Evolutionary conservation across 2,797 vertebrate species (phyloP).

Genomic region (Cirrhinus mrigala): DNA sequence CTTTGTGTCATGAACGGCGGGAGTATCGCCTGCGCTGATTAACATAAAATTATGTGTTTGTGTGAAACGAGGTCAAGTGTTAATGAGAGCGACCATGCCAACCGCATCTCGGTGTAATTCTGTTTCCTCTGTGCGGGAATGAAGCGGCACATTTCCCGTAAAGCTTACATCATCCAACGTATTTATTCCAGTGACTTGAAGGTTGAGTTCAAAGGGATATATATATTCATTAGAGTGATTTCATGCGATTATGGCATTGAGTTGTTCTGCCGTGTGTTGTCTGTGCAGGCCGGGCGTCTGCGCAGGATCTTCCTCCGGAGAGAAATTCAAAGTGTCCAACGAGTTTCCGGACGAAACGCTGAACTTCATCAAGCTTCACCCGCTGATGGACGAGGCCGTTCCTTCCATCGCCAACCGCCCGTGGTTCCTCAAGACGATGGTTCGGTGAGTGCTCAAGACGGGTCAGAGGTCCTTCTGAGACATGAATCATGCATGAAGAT

Average conservation of each 20-base stretch:
- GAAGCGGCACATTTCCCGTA: neutral
- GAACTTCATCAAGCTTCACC: constrained; percentile 99
- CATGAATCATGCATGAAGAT: neutral
- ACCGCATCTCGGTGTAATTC: constrained; percentile 43
- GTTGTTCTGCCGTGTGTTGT: neutral
- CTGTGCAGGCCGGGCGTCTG: constrained; percentile 90
- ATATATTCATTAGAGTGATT: neutral
- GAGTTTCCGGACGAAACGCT: constrained; percentile 97
- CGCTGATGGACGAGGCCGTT: constrained; percentile 97
- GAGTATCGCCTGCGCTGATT: constrained; percentile 61
- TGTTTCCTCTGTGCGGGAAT: constrained; percentile 36
- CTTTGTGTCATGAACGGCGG: constrained; percentile 34
- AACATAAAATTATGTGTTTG: constrained; percentile 72
- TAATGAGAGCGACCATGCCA: constrained; percentile 63
- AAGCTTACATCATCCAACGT: neutral
- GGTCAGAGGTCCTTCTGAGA: constrained; percentile 15
- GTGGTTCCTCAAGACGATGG: constrained; percentile 99
- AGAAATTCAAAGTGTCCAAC: constrained; percentile 91
- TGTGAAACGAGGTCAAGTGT: constrained; percentile 69
- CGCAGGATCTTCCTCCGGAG: constrained; percentile 86
- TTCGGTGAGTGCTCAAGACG: constrained; percentile 83
- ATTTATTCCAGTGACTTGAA: neutral
- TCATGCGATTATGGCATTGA: neutral
- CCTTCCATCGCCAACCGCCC: constrained; percentile 93
- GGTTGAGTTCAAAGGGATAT: neutral